These are phyloP conservation scores for Delichon dasypus DNA, from an alignment of 2,797 vertebrate genomes.

Conservation along the genomic window DNA sequence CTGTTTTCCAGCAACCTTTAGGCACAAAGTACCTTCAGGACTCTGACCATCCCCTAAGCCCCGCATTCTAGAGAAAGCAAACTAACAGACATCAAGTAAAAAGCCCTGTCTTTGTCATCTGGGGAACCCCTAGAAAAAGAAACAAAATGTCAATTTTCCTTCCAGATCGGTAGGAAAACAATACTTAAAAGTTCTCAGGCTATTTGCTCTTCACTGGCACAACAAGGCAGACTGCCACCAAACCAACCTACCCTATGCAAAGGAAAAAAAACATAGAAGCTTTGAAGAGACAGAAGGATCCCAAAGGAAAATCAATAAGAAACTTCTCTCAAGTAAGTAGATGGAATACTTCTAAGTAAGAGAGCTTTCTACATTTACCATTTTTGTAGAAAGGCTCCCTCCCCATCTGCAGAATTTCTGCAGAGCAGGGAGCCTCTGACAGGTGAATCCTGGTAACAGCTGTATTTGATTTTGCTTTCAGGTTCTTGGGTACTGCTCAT, in stretches of 20 bases:
- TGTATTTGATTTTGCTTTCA: neutral
- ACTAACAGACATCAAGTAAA: neutral
- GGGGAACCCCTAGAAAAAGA: neutral
- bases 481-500: neutral
- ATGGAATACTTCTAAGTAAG: neutral
- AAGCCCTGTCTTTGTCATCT: neutral
- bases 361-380: neutral
- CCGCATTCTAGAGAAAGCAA: neutral
- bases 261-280: neutral
- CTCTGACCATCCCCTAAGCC: neutral
- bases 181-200: neutral
- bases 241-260: neutral
- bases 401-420: neutral
- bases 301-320: rapidly evolving
- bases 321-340: neutral
- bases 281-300: neutral
- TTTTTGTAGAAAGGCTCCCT: neutral
- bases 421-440: neutral
- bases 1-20: neutral
- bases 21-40: neutral
- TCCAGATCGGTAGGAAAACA: neutral
- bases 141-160: rapidly evolving
- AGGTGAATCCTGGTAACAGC: neutral
- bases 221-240: neutral
- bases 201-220: neutral